Percentiles rank a stretch among this genome's conserved stretches.
Conservation (phyloP, 2,113 vertebrate genomes). For the Passer montanus region DNA sequence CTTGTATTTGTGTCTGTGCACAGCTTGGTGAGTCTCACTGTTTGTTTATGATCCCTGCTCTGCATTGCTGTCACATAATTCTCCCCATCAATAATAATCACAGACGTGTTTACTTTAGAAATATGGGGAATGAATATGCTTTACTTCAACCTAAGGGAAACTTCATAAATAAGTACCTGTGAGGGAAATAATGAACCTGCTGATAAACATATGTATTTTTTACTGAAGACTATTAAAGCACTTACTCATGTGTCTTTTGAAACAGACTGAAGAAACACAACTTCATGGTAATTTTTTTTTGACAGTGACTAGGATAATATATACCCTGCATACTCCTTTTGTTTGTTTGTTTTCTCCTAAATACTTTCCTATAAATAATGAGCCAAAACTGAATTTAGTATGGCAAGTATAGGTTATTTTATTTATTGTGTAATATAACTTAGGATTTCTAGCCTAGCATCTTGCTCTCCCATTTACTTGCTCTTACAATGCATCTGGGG, state of each 20-base stretch:
- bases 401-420: background rate
- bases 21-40: background rate
- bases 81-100: conserved; percentile 47
- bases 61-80: conserved; percentile 1
- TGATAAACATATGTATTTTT: conserved; percentile 1
- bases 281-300: background rate
- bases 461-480: background rate
- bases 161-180: conserved; percentile 23
- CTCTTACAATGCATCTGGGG: background rate
- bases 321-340: background rate
- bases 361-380: background rate
- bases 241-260: conserved; percentile 8
- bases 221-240: background rate
- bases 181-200: conserved; percentile 5
- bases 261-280: background rate
- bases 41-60: conserved; percentile 24
- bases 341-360: background rate
- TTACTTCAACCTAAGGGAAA: background rate
- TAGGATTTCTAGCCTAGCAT: background rate
- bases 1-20: background rate
- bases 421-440: background rate
- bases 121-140: background rate
- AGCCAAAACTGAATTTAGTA: conserved; percentile 15
- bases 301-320: background rate
- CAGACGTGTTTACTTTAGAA: background rate